These are phyloP conservation scores for Thumatha senex DNA, from an alignment of 2,888 invertebrate species.

Conservation along the genomic window DNA sequence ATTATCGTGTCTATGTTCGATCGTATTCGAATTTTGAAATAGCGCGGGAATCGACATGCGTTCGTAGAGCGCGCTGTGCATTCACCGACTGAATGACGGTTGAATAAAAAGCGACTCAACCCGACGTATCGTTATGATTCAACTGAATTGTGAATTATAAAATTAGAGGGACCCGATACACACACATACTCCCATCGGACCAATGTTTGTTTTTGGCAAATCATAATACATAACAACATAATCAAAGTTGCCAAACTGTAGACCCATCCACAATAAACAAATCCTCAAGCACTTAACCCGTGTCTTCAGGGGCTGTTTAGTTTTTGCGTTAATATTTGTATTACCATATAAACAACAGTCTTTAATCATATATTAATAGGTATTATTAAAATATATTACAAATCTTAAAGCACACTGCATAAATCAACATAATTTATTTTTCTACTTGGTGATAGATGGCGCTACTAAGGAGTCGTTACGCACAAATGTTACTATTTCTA, in stretches of 20 bases:
- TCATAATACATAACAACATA: too few species aligned
- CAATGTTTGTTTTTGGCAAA: conserved; percentile 43
- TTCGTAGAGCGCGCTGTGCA: conserved; percentile 50
- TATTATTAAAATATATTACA: too few species aligned
- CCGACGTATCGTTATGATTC: conserved; percentile 20
- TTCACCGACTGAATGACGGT: conserved; percentile 48
- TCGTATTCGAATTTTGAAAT: conserved; percentile 49
- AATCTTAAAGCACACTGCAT: too few species aligned
- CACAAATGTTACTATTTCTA: conserved; percentile 10
- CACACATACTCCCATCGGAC: conserved; percentile 38
- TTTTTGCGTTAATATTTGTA: too few species aligned
- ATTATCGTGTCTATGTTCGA: conserved; percentile 49
- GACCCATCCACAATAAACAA: too few species aligned
- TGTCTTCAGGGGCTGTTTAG: too few species aligned
- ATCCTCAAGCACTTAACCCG: too few species aligned
- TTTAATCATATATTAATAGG: too few species aligned
- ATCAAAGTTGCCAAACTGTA: too few species aligned
- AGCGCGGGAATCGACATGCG: conserved; percentile 47
- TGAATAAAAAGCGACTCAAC: conserved; percentile 20
- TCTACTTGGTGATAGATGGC: conserved; percentile 26
- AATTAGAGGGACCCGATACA: conserved; percentile 46
- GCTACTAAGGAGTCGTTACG: not conserved
- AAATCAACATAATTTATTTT: not conserved
- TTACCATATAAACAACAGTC: too few species aligned
- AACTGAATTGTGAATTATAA: conserved; percentile 34